These are phyloP conservation scores for Salvelinus namaycush DNA, from an alignment of 2,113 vertebrate genomes.

Conservation along the genomic window DNA sequence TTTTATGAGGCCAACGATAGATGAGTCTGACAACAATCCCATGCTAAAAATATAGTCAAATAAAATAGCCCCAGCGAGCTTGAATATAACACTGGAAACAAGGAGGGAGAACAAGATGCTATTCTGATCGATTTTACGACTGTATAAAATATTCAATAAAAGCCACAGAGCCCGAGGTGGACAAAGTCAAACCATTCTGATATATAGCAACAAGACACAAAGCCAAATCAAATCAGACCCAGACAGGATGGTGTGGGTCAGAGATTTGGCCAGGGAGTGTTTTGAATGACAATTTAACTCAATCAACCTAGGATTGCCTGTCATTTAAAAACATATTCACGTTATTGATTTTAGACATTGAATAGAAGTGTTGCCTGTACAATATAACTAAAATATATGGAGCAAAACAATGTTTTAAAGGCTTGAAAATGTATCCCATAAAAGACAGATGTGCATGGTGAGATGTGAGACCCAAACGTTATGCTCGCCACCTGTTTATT, in stretches of 20 bases:
- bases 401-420: constrained; percentile 13
- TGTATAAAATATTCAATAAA: constrained; percentile 16
- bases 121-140: constrained; percentile 28
- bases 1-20: constrained; percentile 49
- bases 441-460: constrained; percentile 27
- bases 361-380: background rate
- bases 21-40: constrained; percentile 48
- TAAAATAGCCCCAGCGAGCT: constrained; percentile 22
- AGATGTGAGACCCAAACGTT: background rate
- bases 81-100: constrained; percentile 31
- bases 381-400: background rate
- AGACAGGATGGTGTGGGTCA: background rate
- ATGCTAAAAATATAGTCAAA: constrained; percentile 27
- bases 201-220: background rate
- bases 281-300: constrained; percentile 16
- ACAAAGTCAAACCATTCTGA: background rate
- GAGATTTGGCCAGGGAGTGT: background rate
- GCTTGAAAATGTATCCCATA: constrained; percentile 5
- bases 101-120: constrained; percentile 27
- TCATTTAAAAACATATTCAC: background rate
- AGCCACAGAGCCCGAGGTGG: background rate
- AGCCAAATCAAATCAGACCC: constrained; percentile 31
- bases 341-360: background rate
- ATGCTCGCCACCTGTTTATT: constrained; percentile 45
- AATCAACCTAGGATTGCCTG: background rate